phyloP scores from a whole-genome alignment of 2,797 vertebrate genomes.

The Coracias cyanogaster region DNA sequence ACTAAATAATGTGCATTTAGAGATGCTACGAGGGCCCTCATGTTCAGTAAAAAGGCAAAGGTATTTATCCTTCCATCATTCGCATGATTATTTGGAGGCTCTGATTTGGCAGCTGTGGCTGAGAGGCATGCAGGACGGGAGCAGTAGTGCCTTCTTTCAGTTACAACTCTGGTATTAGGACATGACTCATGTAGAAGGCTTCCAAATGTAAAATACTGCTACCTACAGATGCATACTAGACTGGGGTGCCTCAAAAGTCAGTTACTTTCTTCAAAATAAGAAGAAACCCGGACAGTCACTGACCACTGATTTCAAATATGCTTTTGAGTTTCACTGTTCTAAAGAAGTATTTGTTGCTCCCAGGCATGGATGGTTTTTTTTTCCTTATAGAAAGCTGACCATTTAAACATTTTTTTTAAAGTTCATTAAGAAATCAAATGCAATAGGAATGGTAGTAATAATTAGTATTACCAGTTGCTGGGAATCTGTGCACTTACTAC shows the following conservation, averaged over 20 bases:
- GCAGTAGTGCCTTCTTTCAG: background rate
- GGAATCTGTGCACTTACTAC: background rate
- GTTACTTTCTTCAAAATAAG: background rate
- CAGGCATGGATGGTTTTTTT: background rate
- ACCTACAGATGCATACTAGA: background rate
- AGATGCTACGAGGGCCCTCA: background rate
- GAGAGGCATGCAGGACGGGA: background rate
- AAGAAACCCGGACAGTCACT: background rate
- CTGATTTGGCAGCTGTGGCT: background rate
- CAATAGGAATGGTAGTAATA: background rate
- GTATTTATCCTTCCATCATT: background rate
- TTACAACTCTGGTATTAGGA: background rate
- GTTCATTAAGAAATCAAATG: background rate
- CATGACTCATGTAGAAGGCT: constrained; percentile 14
- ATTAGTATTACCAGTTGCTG: background rate
- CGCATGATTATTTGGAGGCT: background rate
- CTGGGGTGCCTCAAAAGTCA: background rate
- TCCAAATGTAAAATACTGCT: constrained; percentile 30
- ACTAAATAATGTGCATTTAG: background rate
- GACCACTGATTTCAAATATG: background rate
- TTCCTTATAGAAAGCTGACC: background rate
- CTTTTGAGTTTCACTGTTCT: background rate
- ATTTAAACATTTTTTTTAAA: background rate
- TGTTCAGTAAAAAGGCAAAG: background rate
- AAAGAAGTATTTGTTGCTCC: background rate